Evolutionary conservation across 2,888 invertebrate species (phyloP).

Genomic region (Ophioninae sp.): DNA sequence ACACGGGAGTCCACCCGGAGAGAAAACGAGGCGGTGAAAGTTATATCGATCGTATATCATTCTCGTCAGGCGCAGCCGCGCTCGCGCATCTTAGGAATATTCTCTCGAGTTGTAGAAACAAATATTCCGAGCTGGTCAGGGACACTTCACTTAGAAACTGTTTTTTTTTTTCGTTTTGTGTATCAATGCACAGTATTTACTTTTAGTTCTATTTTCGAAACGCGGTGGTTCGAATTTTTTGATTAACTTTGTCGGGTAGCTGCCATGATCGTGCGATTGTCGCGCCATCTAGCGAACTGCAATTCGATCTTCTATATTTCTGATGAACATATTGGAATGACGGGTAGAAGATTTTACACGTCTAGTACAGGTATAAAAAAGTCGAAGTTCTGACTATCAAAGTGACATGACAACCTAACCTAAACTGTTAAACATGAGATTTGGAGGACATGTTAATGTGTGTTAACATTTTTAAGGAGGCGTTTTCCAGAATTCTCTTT

Average conservation of each 20-base stretch:
- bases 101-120: not conserved
- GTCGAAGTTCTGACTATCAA: too few relatives aligned
- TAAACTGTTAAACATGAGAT: too few relatives aligned
- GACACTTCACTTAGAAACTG: not conserved
- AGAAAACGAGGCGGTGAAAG: constrained; percentile 61
- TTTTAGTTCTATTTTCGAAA: not conserved
- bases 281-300: not conserved
- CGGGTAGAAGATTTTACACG: not conserved
- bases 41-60: constrained; percentile 30
- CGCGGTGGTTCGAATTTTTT: too few relatives aligned
- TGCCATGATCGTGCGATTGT: not conserved
- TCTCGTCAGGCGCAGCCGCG: not conserved
- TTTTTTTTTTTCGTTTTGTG: not conserved
- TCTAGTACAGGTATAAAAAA: too few relatives aligned
- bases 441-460: too few relatives aligned
- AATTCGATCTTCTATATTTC: not conserved
- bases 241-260: not conserved
- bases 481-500: too few relatives aligned
- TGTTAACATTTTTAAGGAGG: too few relatives aligned
- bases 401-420: too few relatives aligned
- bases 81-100: not conserved
- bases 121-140: not conserved
- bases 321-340: not conserved
- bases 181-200: not conserved
- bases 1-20: constrained; percentile 41